Base-by-base conservation (phyloP, 2,888 invertebrate genomes). In the Coelinius sp. region DNA sequence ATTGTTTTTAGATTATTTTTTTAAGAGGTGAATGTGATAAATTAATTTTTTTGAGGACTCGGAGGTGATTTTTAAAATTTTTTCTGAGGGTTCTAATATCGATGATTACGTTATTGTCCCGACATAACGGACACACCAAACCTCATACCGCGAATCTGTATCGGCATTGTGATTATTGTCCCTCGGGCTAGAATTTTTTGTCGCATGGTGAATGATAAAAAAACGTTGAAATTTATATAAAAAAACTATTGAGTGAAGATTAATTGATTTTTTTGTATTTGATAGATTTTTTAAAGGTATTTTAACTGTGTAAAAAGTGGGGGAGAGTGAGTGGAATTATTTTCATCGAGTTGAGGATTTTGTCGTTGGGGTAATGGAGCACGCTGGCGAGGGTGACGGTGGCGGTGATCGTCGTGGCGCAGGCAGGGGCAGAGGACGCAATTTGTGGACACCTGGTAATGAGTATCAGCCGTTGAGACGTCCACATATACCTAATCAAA, bases 401-500 rank as follows among this genome's bases (percentile, higher is more conserved):
- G 78, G 81, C 25, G 74, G 77, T 10, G 80, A 81, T 70, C 73
- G 74, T 69, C 75, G 72, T 25, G 77, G 80, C 46, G 78, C 77
- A 17, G 81, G 82, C 20, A 83, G 83, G 53, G 81, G 80, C 12
- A 81, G 82, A 49, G 80, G 80, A 75, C 74, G 74, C 70, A 68
- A 56, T 7, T 46, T 70, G 14, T 78, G 80, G 79, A 49, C 71
- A 12, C 74, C 73, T 24, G 68, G 46, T 35, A 38, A 67, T 4
- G 80, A 77, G 31, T 79, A 79, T 64, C 72, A 75, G 0, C 74
- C 75, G 0, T 56, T 83, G 12, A 78, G 86, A 41, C 81, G 85
- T 74, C 85, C 86, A 2, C 82, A 81, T 56, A 73, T 71, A 38
- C 22, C 73, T 10, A 64, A 73, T 46, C 75, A 73, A 41, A 70